phyloP scores from a whole-genome alignment of 2,888 invertebrate genomes.

The Pilophorus perplexus region DNA sequence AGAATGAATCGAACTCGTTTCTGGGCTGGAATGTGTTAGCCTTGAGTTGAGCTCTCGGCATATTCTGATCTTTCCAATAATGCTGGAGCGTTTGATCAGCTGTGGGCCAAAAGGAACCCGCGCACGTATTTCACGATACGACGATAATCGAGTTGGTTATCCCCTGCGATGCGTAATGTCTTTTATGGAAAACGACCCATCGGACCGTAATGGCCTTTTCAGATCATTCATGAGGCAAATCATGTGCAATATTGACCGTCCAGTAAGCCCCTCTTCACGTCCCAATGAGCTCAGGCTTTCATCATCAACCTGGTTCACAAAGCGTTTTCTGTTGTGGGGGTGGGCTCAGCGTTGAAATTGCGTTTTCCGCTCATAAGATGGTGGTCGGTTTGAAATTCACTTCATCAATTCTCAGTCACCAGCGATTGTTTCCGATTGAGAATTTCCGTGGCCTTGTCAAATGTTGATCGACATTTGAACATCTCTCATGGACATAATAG shows the following conservation, averaged over 20 bases:
- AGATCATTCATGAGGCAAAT: slow-evolving; percentile 23
- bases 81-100: slow-evolving; percentile 10
- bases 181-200: slow-evolving; percentile 20
- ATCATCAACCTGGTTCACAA: slow-evolving; percentile 14
- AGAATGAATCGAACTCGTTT: no score
- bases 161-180: slow-evolving; percentile 18
- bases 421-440: no score
- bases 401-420: no score
- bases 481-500: no score
- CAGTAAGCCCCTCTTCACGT: slow-evolving; percentile 1
- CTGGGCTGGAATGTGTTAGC: no score
- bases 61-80: slow-evolving; percentile 24
- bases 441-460: no score
- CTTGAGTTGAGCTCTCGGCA: no score
- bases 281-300: slow-evolving; percentile 11
- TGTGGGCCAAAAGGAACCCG: neutral
- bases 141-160: slow-evolving; percentile 12
- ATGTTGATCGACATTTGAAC: no score
- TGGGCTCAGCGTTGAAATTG: no score
- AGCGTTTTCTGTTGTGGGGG: no score
- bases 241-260: slow-evolving; percentile 29
- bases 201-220: slow-evolving; percentile 17
- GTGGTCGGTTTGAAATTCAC: no score
- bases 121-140: neutral
- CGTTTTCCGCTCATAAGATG: no score